Evolutionary conservation across 2,113 vertebrate genomes (phyloP).

Genomic region (Circaetus gallicus): DNA sequence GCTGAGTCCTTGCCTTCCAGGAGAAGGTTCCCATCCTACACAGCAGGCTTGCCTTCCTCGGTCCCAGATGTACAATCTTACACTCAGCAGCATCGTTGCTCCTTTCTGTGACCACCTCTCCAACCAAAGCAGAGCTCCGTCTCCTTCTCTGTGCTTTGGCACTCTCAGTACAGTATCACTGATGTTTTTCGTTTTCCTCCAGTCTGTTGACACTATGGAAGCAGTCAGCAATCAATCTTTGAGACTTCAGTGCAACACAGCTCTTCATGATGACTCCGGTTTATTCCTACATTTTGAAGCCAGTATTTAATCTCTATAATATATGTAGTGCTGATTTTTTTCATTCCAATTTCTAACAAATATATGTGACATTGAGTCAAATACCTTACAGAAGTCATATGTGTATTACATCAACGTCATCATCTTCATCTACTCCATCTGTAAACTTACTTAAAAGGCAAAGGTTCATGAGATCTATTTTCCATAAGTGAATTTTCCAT

Average conservation of each 20-base stretch:
- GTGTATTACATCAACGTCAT: slow-evolving; percentile 7
- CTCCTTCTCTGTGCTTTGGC: not conserved
- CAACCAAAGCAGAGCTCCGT: not conserved
- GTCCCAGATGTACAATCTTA: not conserved
- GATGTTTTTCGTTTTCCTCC: not conserved
- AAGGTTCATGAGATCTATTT: not conserved
- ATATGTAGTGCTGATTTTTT: not conserved
- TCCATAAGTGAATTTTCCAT: slow-evolving; percentile 34
- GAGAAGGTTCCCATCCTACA: not conserved
- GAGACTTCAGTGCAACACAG: not conserved
- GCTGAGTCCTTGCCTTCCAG: not conserved
- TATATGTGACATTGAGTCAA: not conserved
- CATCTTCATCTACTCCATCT: slow-evolving; percentile 29
- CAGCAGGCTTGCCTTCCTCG: not conserved
- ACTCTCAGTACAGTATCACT: not conserved
- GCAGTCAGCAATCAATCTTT: not conserved
- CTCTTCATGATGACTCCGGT: not conserved
- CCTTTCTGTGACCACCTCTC: not conserved
- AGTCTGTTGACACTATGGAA: not conserved
- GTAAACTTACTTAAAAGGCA: slow-evolving; percentile 13
- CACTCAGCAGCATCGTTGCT: not conserved
- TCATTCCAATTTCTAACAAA: not conserved
- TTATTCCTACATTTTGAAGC: not conserved
- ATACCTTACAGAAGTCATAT: not conserved
- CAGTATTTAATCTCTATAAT: not conserved